A percentile compares a stretch with the other conserved stretches of the same genome.
Conservation (phyloP, 2,113 vertebrate genomes). For the Neodon shergylaensis region DNA sequence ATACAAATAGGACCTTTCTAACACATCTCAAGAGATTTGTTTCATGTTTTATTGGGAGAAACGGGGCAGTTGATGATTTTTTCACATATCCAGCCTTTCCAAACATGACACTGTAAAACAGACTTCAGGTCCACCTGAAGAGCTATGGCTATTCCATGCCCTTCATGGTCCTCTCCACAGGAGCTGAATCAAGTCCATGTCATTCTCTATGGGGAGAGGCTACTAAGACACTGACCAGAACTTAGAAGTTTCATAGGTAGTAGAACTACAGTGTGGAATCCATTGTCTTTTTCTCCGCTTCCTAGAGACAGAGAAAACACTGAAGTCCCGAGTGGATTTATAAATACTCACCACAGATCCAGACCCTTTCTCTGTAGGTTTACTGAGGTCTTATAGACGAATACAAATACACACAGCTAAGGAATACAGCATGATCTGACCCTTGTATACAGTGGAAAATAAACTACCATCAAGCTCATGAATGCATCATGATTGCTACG, state of each 20-base stretch:
- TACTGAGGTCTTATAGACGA: not conserved
- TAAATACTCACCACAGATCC: not conserved
- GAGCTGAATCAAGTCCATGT: not conserved
- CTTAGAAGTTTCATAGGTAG: not conserved
- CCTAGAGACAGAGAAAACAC: no score
- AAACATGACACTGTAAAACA: no score
- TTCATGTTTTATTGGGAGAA: not conserved
- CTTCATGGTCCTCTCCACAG: not conserved
- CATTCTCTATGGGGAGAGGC: not conserved
- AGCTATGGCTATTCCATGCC: no score
- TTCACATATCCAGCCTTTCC: not conserved
- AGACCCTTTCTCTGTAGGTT: not conserved
- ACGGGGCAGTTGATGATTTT: not conserved
- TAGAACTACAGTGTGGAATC: not conserved
- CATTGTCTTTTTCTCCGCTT: not conserved
- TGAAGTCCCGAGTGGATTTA: not conserved
- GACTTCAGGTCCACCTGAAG: not conserved
- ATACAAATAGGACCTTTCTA: constrained; percentile 1
- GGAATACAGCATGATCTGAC: not conserved
- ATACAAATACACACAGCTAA: not conserved
- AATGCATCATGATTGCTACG: no score
- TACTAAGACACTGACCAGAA: not conserved
- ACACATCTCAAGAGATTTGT: not conserved
- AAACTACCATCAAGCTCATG: not conserved
- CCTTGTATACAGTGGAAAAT: not conserved